Base-by-base conservation (phyloP, 2,888 invertebrate species). In the Drosophila villosipedis region DNA sequence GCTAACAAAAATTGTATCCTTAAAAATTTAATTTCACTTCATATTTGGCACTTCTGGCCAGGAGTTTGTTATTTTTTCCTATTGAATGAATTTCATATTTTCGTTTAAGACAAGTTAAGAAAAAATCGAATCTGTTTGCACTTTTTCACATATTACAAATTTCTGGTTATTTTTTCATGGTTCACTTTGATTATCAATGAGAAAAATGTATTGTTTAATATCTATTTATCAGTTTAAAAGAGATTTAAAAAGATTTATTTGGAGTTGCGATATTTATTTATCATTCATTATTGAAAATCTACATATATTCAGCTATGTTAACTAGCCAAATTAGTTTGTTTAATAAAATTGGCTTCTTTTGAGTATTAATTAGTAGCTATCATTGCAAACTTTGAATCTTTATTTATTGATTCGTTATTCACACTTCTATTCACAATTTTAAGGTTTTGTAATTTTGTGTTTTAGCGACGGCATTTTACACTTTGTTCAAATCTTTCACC, bases 381-480 rank as follows among this genome's bases (percentile, higher is more conserved):
- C 16, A 37, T 53, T 31, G 4, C 7, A 25, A 47, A 47, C 25
- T 2, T 25, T 25, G 25, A n/a, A 22, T 28, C 2, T 19, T 39
- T 28, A 9, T 16, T 22, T 14, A 5, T n/a, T 58, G 10, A 43
- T 19, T 22, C 16, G n/a, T 41, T 43, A 6, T 25, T 33, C 41
- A 30, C 57, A 57, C 9, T n/a, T 28, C 5, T 60, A 16, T 6
- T 22, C 19, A 43, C 41, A 37, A 19, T 49, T 28, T 19, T 19
- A 0, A 14, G 1, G 12, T n/a, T 57, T 39, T 28, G 39, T n/a
- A 14, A 22, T 43, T 49, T 39, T 0, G 41, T 39, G 62, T 39
- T 72, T 78, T 61, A 54, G 53, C 78, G 78, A 64, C 78, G 78
- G 81, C 78, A 66, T 60, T 78, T 77, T 14, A 12, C 73, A 71